Evolutionary conservation across 2,113 vertebrate species (phyloP).

Genomic region (Rousettus leschenaultii): DNA sequence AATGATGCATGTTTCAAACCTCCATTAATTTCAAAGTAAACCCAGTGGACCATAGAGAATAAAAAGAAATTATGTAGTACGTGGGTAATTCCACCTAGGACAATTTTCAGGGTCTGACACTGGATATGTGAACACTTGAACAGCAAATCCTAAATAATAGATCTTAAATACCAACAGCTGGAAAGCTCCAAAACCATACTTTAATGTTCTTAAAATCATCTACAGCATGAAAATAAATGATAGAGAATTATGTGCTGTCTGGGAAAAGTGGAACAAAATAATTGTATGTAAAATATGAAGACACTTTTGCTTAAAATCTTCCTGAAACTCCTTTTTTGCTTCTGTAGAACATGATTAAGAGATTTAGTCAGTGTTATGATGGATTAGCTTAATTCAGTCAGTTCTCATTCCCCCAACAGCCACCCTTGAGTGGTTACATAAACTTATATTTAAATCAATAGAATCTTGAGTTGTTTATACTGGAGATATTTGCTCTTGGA

Average conservation of each 20-base stretch:
- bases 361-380: slow-evolving; percentile 7
- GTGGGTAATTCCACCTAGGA: background rate
- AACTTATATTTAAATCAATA: slow-evolving; percentile 56
- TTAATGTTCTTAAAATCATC: slow-evolving; percentile 46
- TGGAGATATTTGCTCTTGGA: slow-evolving; percentile 41
- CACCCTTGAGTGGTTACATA: background rate
- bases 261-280: slow-evolving; percentile 10
- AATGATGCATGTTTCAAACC: background rate
- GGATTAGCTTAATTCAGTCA: slow-evolving; percentile 22
- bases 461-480: background rate
- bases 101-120: background rate
- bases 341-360: background rate
- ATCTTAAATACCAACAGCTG: slow-evolving; percentile 20
- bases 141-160: background rate
- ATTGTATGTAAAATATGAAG: slow-evolving; percentile 23
- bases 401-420: background rate
- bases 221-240: background rate
- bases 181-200: slow-evolving; percentile 33
- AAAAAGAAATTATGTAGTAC: background rate
- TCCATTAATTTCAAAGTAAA: background rate
- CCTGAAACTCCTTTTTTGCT: background rate
- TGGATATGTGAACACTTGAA: background rate
- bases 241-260: slow-evolving; percentile 26
- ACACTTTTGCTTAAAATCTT: background rate
- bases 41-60: background rate